Evolutionary conservation across 1,140 invertebrate genomes (phyloP).

Genomic region (Drosophila bipectinata): DNA sequence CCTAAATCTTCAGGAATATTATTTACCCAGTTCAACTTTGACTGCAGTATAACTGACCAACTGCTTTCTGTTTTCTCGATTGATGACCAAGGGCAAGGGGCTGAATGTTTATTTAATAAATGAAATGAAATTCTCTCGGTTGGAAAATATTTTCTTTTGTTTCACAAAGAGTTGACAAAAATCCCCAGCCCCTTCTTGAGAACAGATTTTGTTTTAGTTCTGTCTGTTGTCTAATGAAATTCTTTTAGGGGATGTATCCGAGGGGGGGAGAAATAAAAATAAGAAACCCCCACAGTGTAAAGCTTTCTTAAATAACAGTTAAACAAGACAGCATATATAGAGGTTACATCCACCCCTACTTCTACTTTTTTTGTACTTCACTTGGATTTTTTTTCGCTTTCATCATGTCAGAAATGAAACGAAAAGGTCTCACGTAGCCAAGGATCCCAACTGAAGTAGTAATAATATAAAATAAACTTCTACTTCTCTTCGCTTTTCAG

Average conservation of each 20-base stretch:
- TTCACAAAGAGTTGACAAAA: conserved; percentile 23
- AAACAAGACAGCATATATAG: conserved; percentile 20
- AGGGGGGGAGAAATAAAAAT: neutral
- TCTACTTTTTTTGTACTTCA: neutral
- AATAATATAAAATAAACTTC: conserved; percentile 72
- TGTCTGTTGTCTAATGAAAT: conserved; percentile 36
- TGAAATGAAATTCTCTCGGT: conserved; percentile 44
- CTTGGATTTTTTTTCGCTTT: neutral
- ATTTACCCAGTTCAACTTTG: conserved; percentile 37
- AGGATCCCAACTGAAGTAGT: conserved; percentile 58
- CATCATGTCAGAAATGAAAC: conserved; percentile 48
- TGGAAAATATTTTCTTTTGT: conserved; percentile 48
- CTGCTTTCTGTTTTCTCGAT: conserved; percentile 53
- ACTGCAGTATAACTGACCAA: conserved; percentile 28
- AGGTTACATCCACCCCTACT: conserved; percentile 10
- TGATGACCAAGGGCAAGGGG: conserved; percentile 57
- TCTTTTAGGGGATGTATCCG: conserved; percentile 2
- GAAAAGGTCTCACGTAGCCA: conserved; percentile 63
- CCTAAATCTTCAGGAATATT: conserved; percentile 58
- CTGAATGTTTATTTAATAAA: conserved; percentile 74
- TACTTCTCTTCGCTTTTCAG: conserved; percentile 22
- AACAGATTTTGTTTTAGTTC: conserved; percentile 28
- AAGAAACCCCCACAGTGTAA: conserved; percentile 7
- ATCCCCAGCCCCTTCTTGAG: neutral
- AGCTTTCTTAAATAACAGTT: conserved; percentile 50